phyloP scores from a whole-genome alignment of 2,797 vertebrate species.

The Borostomias antarcticus region DNA sequence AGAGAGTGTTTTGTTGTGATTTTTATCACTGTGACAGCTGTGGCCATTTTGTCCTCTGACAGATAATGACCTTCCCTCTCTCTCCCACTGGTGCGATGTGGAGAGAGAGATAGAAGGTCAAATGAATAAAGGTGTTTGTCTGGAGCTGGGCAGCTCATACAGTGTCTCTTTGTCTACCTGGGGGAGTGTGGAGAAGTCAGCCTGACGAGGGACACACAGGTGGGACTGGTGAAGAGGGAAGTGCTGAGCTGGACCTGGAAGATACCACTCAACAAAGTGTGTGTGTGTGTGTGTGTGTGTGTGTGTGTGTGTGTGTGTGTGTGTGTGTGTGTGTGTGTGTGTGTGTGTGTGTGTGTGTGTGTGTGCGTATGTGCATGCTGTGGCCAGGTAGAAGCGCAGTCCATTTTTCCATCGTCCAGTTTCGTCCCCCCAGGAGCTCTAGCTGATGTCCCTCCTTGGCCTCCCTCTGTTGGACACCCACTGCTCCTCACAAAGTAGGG shows the following conservation, averaged over 20 bases:
- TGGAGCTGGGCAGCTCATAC: conserved; percentile 37
- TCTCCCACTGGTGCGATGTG: conserved; percentile 29
- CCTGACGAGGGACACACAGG: conserved; percentile 61
- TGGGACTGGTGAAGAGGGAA: conserved; percentile 54
- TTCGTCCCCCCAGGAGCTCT: conserved; percentile 35
- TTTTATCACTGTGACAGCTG: conserved; percentile 50
- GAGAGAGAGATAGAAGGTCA: conserved; percentile 8
- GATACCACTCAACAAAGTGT: conserved; percentile 37
- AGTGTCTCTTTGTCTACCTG: conserved; percentile 54
- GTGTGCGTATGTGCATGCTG: conserved; percentile 4
- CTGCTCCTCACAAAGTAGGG: conserved; percentile 39
- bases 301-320: background rate
- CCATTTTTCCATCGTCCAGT: conserved; percentile 19
- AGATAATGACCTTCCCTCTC: conserved; percentile 45
- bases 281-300: conserved; percentile 3
- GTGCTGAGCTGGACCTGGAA: conserved; percentile 44
- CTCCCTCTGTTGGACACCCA: conserved; percentile 46
- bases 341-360: conserved; percentile 3
- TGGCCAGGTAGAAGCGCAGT: conserved; percentile 9
- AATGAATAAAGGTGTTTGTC: conserved; percentile 68
- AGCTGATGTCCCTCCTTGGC: conserved; percentile 31
- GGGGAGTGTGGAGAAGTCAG: conserved; percentile 42
- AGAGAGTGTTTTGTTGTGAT: conserved; percentile 52
- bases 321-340: conserved; percentile 9
- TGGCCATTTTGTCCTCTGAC: conserved; percentile 40